These are phyloP conservation scores for Acleris holmiana DNA, from an alignment of 2,888 invertebrate species.

Conservation along the genomic window DNA sequence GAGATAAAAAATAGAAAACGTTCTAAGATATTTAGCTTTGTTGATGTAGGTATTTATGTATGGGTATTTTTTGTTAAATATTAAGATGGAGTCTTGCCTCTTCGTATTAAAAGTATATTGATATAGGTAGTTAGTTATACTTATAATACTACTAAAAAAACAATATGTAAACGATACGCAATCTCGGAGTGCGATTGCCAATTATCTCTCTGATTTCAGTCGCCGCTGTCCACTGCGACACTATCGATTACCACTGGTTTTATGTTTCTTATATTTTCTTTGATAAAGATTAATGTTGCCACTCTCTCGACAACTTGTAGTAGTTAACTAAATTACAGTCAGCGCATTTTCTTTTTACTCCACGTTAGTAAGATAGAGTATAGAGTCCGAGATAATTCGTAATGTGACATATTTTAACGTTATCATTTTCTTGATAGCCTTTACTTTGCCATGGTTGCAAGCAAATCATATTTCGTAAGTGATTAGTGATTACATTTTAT, in stretches of 20 bases:
- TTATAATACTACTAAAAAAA: conserved; percentile 39
- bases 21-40: background rate
- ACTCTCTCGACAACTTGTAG: background rate
- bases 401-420: too few species aligned
- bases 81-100: too few species aligned
- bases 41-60: background rate
- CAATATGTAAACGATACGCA: conserved; percentile 60
- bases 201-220: conserved; percentile 73
- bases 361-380: too few species aligned
- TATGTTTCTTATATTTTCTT: conserved; percentile 5
- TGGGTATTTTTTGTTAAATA: too few species aligned
- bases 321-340: too few species aligned
- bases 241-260: conserved; percentile 18
- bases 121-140: background rate
- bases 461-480: too few species aligned
- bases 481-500: too few species aligned
- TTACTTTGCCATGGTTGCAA: too few species aligned
- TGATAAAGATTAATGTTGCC: background rate
- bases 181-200: conserved; percentile 74
- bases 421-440: too few species aligned
- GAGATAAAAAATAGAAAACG: too few species aligned
- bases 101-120: background rate
- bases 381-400: too few species aligned
- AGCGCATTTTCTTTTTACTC: too few species aligned
- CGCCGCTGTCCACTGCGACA: conserved; percentile 49